Evolutionary conservation across 2,113 vertebrate species (phyloP), one percentile per base, ranked within the genome.

Genomic region (Etheostoma cragini): DNA sequence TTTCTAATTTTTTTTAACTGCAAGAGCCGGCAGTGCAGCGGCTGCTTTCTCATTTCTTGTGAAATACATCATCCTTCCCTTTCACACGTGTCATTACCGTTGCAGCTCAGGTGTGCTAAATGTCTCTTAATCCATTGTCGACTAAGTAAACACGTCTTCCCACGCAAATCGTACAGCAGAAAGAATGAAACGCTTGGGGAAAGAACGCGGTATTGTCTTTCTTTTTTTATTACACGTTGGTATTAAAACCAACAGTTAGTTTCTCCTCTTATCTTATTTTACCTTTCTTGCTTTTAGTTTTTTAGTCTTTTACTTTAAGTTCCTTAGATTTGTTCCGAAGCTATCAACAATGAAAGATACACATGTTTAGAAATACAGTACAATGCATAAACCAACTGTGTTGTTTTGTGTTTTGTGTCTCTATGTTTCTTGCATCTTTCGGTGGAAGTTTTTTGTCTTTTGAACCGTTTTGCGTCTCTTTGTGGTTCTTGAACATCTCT

Each of bases 51-150:
- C 50, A 8, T 15, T 58, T 30, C 26, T 58, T 50, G 53, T 22
- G 38, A 62, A 63, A 69, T 8, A 15, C 57, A 45, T 46, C 33
- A 19, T 12, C 8, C 46, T 58, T 35, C 21, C 52, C 76, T 63
- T 63, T 83, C 69, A 61, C 64, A 53, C 50, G 7, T 53, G 81
- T 64, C 58, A n/a, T 47, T 49, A 22, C 42, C 33, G 0, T 24
- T 16, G 0, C 30, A 64, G 47, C 73, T 81, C 78, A 81, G 83
- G 67, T 64, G 74, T 24, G 63, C 33, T 30, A 3, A 22, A 63
- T 13, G 33, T 30, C 11, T 17, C 76, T 78, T 46, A 22, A 54
- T 30, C 66, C n/a, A 7, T 10, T 1, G 50, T 79, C 64, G 26
- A 54, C 21, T 5, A 5, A 47, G 58, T 71, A 52, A 70, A 78